Evolutionary conservation across 2,113 vertebrate genomes (phyloP).

Genomic region (Vanacampus margaritifer): DNA sequence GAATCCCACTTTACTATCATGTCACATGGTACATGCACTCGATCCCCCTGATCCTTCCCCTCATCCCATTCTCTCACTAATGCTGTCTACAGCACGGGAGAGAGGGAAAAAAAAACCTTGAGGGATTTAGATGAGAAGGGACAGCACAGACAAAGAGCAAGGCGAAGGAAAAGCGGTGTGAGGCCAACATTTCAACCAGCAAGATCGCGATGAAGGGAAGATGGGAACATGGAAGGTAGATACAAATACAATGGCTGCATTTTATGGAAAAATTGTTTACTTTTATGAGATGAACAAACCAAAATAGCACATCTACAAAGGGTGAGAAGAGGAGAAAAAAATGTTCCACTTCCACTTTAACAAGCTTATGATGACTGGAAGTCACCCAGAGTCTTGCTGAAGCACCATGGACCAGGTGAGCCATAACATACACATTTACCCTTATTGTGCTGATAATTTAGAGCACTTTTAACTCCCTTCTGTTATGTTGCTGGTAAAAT

Average conservation of each 20-base stretch:
- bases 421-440: neutral
- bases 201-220: conserved; percentile 6
- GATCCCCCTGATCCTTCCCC: conserved; percentile 61
- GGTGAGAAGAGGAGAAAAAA: conserved; percentile 18
- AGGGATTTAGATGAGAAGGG: conserved; percentile 22
- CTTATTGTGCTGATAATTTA: too few species aligned
- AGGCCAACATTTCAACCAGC: conserved; percentile 55
- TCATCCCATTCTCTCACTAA: conserved; percentile 41
- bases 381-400: conserved; percentile 33
- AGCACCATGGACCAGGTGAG: conserved; percentile 61
- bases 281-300: neutral
- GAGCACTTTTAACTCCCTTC: too few species aligned
- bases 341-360: conserved; percentile 22
- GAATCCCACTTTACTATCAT: conserved; percentile 59
- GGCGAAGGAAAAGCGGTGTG: conserved; percentile 43
- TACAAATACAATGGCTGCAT: conserved; percentile 1
- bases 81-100: conserved; percentile 47
- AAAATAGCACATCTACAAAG: neutral
- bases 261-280: neutral
- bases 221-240: conserved; percentile 14
- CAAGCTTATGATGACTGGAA: conserved; percentile 38
- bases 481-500: too few species aligned
- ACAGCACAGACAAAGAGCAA: conserved; percentile 8
- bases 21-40: conserved; percentile 56
- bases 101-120: conserved; percentile 30